Base-by-base conservation (phyloP, 2,113 vertebrate species). In the Sarotherodon lohbergeri region DNA sequence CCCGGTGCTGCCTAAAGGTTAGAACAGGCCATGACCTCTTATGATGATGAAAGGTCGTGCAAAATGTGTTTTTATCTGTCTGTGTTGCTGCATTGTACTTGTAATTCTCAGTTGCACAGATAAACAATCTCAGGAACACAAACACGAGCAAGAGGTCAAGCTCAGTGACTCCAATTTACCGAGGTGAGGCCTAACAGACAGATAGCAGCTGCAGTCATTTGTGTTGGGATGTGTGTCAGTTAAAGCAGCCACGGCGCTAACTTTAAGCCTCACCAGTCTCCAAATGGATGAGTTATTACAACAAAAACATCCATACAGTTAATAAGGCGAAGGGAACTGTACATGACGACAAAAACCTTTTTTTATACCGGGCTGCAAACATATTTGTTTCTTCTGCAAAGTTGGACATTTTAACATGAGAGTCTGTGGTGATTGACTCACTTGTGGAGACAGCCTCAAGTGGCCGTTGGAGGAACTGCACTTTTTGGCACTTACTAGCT, bases 31-130 rank as follows among this genome's bases (percentile, higher is more conserved):
- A 29, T 11, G 24, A 50, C 24, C 43, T 19, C 3, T 76, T 48
- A 46, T 48, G 0, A 0, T 29, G 24, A 11, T 50, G 71, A 48
- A 27, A 27, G 41, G 5, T 24, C 9, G 50, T 9, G 17, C 6
- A 48, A 29, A 76, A 12, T 76, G 71, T 5, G 43, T 29, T 76
- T 17, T 76, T 29, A 0, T 76, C 71, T 2, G 41, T 76, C 41
- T 48, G 24, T 0, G 1, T 50, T 76, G 24, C 24, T 29, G 43
- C 71, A 0, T 0, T 2, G 16, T 29, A 3, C 22, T 17, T 73
- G 22, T 27, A 27, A 73, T 73, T 73, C 9, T 4, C 22, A 73
- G 22, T 27, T 73, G 22, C 39, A 27, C 41, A 46, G 68, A 73
- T 10, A 4, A 17, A 46, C 5, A 27, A 8, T 68, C 17, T 27